Evolutionary conservation across 2,888 invertebrate species (phyloP).

Genomic region (Idaea aversata): DNA sequence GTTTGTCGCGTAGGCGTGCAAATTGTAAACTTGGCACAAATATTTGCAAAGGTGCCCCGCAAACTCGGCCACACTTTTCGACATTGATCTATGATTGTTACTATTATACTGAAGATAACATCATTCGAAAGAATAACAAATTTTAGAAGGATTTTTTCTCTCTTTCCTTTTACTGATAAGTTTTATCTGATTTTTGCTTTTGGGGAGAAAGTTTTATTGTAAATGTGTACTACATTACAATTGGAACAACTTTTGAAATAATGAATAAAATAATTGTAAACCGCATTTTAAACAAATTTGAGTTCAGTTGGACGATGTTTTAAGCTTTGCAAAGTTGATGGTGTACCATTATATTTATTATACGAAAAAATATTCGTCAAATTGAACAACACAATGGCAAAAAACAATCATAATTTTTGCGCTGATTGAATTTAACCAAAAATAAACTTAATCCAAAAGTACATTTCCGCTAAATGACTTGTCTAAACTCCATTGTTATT

Average conservation of each 20-base stretch:
- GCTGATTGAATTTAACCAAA: background rate
- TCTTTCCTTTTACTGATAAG: background rate
- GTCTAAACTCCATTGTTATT: background rate
- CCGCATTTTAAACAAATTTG: background rate
- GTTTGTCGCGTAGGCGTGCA: constrained; percentile 41
- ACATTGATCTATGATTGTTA: constrained; percentile 46
- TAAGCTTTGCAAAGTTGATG: too few species aligned
- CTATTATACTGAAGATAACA: constrained; percentile 7
- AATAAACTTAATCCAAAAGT: background rate
- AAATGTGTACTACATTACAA: background rate
- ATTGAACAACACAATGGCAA: too few species aligned
- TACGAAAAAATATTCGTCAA: background rate
- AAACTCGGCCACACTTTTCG: constrained; percentile 39
- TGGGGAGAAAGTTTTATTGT: background rate
- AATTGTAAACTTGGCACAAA: constrained; percentile 59
- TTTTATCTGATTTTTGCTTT: background rate
- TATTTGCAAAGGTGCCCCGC: constrained; percentile 46
- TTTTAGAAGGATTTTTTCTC: background rate
- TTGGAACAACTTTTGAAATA: background rate
- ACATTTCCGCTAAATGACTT: background rate
- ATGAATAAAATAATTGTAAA: background rate
- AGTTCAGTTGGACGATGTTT: too few species aligned
- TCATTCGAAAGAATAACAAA: background rate
- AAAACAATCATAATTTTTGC: background rate
- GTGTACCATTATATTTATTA: too few species aligned